These are phyloP conservation scores for Lepidostoma basale DNA, from an alignment of 1,140 invertebrate genomes.

Conservation along the genomic window DNA sequence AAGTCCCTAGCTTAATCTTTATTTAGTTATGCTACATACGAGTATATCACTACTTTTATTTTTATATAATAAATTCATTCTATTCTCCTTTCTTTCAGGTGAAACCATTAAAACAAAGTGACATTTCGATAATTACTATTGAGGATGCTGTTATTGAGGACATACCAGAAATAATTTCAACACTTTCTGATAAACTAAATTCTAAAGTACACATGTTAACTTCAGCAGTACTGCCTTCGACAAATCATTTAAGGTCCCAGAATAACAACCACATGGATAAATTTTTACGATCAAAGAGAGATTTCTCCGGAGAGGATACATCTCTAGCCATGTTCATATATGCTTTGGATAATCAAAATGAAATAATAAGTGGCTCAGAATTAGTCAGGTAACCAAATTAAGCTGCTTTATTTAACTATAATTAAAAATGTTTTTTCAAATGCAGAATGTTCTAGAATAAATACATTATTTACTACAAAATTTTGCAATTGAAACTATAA, in stretches of 20 bases:
- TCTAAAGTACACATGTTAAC: slow-evolving; percentile 13
- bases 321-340: slow-evolving; percentile 42
- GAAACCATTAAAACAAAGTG: slow-evolving; percentile 42
- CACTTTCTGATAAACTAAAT: slow-evolving; percentile 14
- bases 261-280: neutral
- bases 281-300: neutral
- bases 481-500: no score
- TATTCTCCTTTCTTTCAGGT: slow-evolving; percentile 45
- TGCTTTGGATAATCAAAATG: slow-evolving; percentile 34
- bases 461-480: no score
- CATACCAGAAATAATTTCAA: slow-evolving; percentile 27
- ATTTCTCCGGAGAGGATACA: slow-evolving; percentile 19
- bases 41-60: no score
- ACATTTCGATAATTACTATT: slow-evolving; percentile 39
- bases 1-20: no score
- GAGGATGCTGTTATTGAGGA: slow-evolving; percentile 39
- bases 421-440: neutral
- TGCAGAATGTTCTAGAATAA: neutral
- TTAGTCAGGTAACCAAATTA: slow-evolving; percentile 34
- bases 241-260: neutral
- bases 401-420: neutral
- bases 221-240: slow-evolving; percentile 33
- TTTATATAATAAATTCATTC: no score
- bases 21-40: no score
- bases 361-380: slow-evolving; percentile 31